Percentiles rank a stretch among this genome's conserved stretches.
Evolutionary conservation across 1,140 invertebrate species (phyloP).

Genomic region (Episyrphus balteatus): DNA sequence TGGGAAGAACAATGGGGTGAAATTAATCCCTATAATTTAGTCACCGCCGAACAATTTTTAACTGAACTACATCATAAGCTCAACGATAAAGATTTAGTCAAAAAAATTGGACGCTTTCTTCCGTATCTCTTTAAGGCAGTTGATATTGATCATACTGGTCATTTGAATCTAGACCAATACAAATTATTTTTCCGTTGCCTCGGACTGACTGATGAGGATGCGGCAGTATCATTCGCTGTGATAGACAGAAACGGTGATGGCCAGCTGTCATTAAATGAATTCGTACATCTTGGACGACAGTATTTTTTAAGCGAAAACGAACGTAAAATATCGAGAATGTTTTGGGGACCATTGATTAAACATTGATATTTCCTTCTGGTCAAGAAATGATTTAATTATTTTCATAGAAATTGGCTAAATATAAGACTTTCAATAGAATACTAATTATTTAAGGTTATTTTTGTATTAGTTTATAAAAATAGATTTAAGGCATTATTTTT

Average conservation of each 20-base stretch:
- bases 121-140: constrained; percentile 73
- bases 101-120: constrained; percentile 60
- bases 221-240: constrained; percentile 58
- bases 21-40: constrained; percentile 64
- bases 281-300: constrained; percentile 63
- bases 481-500: too few relatives aligned
- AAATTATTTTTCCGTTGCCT: constrained; percentile 71
- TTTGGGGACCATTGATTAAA: constrained; percentile 62
- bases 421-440: too few relatives aligned
- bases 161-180: constrained; percentile 68
- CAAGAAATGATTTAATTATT: too few relatives aligned
- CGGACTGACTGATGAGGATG: constrained; percentile 58
- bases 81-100: constrained; percentile 59
- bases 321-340: constrained; percentile 63
- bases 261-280: constrained; percentile 61
- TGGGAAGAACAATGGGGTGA: constrained; percentile 79
- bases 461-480: too few relatives aligned
- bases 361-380: too few relatives aligned
- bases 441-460: too few relatives aligned
- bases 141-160: constrained; percentile 65
- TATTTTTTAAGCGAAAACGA: constrained; percentile 69
- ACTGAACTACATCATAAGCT: constrained; percentile 69
- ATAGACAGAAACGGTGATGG: constrained; percentile 70
- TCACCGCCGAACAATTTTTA: constrained; percentile 68
- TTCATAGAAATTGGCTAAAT: too few relatives aligned